Evolutionary conservation across 2,797 vertebrate genomes (phyloP).

Genomic region (Pangasius krempfi): DNA sequence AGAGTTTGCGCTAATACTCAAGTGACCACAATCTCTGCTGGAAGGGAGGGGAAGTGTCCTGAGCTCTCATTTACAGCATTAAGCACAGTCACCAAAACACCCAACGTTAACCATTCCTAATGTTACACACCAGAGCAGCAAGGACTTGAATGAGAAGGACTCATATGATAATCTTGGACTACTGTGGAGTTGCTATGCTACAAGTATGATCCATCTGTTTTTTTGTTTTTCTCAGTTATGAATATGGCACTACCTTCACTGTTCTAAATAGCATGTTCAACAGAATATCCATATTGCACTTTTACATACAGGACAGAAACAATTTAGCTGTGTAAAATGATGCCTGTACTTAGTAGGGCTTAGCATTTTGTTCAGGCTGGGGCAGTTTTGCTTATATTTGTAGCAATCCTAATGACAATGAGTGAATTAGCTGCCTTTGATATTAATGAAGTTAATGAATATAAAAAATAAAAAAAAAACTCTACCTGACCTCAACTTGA

Average conservation of each 20-base stretch:
- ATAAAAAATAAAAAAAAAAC: background rate
- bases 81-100: background rate
- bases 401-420: background rate
- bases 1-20: background rate
- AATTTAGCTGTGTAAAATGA: background rate
- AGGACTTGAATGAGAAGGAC: too few relatives aligned
- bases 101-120: background rate
- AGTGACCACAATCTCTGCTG: background rate
- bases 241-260: background rate
- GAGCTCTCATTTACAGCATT: background rate
- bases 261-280: constrained; percentile 11
- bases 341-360: background rate
- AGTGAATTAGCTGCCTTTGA: background rate
- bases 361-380: background rate
- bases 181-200: background rate
- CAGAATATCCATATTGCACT: background rate
- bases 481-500: background rate
- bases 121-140: background rate
- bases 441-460: background rate
- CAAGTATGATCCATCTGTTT: background rate
- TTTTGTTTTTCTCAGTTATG: background rate
- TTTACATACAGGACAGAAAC: background rate
- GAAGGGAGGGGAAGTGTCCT: too few relatives aligned
- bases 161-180: background rate
- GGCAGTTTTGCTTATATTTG: background rate